Conservation (phyloP, 2,888 invertebrate genomes). For the Ornithoptera alexandrae region DNA sequence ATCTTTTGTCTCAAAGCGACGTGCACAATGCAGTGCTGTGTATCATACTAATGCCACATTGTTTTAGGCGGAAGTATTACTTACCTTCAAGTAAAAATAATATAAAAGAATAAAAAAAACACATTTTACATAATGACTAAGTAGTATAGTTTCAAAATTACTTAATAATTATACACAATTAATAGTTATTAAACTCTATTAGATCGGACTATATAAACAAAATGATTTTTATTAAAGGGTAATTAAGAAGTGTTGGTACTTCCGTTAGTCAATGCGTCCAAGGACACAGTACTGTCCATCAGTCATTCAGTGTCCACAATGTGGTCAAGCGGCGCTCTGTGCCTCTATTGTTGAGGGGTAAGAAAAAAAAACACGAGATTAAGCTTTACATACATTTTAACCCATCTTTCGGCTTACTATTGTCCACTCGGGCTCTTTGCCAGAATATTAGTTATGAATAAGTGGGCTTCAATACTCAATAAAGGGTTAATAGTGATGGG, state of each 20-base stretch:
- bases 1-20: too few species aligned
- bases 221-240: background rate
- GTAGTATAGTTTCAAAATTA: too few species aligned
- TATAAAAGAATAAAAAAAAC: too few species aligned
- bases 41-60: too few species aligned
- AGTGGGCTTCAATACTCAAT: constrained; percentile 56
- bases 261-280: constrained; percentile 37
- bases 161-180: too few species aligned
- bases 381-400: constrained; percentile 49
- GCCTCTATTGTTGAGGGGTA: constrained; percentile 46
- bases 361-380: constrained; percentile 61
- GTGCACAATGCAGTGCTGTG: too few species aligned
- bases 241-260: constrained; percentile 35
- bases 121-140: too few species aligned
- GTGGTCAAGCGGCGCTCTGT: constrained; percentile 61
- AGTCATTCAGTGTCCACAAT: constrained; percentile 52
- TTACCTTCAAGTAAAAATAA: too few species aligned
- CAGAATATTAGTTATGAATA: constrained; percentile 68
- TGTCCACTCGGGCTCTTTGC: constrained; percentile 58
- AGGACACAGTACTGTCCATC: constrained; percentile 32
- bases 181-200: too few species aligned
- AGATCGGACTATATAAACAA: too few species aligned
- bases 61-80: too few species aligned
- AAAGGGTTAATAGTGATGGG: constrained; percentile 39
- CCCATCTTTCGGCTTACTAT: constrained; percentile 50